Base-by-base conservation (phyloP, 2,888 invertebrate genomes). In the Drosophila birchii region DNA sequence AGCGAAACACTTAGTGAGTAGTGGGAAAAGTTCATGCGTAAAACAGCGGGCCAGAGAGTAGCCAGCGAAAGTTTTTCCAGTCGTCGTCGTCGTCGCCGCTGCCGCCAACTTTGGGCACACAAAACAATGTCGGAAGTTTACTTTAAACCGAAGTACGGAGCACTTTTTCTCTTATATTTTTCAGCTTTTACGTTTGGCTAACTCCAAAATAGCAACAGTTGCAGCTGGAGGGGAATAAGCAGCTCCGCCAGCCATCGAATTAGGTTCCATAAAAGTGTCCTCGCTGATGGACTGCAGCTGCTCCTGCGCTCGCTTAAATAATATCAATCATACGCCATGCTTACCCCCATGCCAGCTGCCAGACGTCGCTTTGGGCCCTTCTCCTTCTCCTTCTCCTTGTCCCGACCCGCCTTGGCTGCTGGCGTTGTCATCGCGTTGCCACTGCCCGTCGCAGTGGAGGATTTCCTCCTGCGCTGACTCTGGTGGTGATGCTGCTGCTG, bases 251-350 rank as follows among this genome's bases (percentile, higher is more conserved):
- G 51, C 71, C 61, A 82, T 80, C 76, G 78, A 80, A 83, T 85
- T 80, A 75, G 76, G 80, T 71, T 56, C 75, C 79, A 86, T 86
- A 76, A 88, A 86, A 75, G 71, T 76, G 76, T 73, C 72, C 80
- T 68, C 61, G 75, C 59, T 39, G 61, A 56, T 68, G 60, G 44
- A 53, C 34, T 55, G 34, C 75, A 61, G 60, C 47, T 47, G 70
- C 72, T 64, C 67, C 74, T 49, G 18, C 56, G 20, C 59, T 44
- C 60, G 49, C 54, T 75, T 53, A 63, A 74, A 68, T 54, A 72
- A 82, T 78, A 86, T 90, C 81, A 90, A 89, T 86, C 86, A 90
- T 76, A 78, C 85, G 81, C 71, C 72, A 57, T 67, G 85, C 90
- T 81, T 75, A 84, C 90, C 85, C 79, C 89, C 75, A 73, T 81